These are phyloP conservation scores for Ammodytes dubius DNA, from an alignment of 2,113 vertebrate species.

Conservation along the genomic window DNA sequence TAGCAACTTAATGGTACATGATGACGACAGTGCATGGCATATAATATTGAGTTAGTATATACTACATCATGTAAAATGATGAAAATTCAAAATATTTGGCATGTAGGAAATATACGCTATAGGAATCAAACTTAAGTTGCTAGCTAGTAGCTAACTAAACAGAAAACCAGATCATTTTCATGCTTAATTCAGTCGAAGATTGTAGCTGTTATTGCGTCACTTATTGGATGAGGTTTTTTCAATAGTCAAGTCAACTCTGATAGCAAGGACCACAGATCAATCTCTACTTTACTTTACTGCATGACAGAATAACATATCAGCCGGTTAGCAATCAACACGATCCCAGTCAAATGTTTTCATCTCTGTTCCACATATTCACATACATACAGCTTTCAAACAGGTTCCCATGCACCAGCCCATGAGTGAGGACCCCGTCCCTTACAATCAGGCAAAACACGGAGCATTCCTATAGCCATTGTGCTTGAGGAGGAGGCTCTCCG, in stretches of 20 bases:
- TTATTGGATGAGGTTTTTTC: not conserved
- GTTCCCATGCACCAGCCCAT: constrained; percentile 65
- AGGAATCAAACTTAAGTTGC: not conserved
- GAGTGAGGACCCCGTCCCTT: constrained; percentile 48
- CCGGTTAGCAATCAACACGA: not conserved
- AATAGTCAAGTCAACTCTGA: not conserved
- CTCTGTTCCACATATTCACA: constrained; percentile 43
- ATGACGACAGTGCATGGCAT: not conserved
- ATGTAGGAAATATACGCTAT: not conserved
- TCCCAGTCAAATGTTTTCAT: constrained; percentile 3
- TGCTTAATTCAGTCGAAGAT: not conserved
- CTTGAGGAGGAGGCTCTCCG: constrained; percentile 63
- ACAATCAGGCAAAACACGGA: constrained; percentile 58
- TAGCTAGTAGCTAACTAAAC: not conserved
- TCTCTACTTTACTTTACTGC: not conserved
- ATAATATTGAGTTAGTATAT: not conserved
- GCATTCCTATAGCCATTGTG: constrained; percentile 78
- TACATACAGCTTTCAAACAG: constrained; percentile 12
- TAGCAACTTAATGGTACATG: not conserved
- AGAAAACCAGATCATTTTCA: not conserved
- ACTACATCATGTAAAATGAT: not conserved
- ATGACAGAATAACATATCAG: not conserved
- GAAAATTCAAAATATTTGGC: not conserved
- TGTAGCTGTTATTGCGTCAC: not conserved
- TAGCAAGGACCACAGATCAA: not conserved